Evolutionary conservation across 2,888 invertebrate genomes (phyloP).

Genomic region (Yponomeuta cagnagella): DNA sequence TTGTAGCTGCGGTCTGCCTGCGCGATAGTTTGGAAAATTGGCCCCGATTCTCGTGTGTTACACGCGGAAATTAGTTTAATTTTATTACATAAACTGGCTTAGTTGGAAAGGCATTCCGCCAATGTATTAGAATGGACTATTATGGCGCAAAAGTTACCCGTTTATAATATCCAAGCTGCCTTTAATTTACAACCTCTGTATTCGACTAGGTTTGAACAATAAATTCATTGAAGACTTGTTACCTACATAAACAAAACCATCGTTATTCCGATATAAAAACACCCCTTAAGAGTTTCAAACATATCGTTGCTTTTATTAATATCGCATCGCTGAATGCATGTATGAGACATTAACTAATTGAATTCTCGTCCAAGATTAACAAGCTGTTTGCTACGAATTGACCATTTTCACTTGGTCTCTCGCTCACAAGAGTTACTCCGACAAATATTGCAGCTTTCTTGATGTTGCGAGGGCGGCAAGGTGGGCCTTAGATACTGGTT

Average conservation of each 20-base stretch:
- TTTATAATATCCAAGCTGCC: not conserved
- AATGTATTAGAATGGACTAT: not conserved
- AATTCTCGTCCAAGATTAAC: slow-evolving; percentile 8
- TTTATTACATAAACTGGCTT: not conserved
- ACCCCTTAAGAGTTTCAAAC: not conserved
- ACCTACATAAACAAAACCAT: not conserved
- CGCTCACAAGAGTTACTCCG: not conserved
- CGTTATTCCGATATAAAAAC: not conserved
- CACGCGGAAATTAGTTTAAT: not conserved
- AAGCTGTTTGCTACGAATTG: slow-evolving; percentile 9
- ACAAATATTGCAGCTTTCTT: not conserved
- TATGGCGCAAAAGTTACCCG: not conserved
- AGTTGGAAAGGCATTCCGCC: not conserved
- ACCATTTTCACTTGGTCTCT: slow-evolving; percentile 4
- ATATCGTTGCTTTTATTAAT: not conserved
- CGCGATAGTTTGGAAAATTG: not conserved
- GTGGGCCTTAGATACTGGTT: not conserved
- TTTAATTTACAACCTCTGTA: no score
- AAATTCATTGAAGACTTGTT: not conserved
- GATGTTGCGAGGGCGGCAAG: not conserved
- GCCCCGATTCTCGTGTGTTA: slow-evolving; percentile 2
- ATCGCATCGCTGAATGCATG: not conserved
- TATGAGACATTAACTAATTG: slow-evolving; percentile 12
- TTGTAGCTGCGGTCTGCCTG: slow-evolving; percentile 4
- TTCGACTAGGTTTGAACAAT: no score